Conservation (phyloP, 2,888 invertebrate species). For the Orthosia cruda region DNA sequence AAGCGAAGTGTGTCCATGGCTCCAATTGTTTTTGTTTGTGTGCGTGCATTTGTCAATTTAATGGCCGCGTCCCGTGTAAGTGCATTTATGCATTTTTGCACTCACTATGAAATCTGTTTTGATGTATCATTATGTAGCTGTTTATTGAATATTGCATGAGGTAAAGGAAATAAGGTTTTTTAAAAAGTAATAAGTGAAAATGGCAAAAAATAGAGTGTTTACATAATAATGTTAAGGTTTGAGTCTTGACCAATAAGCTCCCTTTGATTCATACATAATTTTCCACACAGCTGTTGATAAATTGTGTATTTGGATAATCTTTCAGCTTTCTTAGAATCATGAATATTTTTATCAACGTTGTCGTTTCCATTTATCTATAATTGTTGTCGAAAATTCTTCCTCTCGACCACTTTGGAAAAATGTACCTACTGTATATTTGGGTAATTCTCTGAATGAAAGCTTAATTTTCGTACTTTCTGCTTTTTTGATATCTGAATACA, state of each 20-base stretch:
- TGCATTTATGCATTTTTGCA: conserved; percentile 72
- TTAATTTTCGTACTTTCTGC: no score
- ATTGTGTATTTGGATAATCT: no score
- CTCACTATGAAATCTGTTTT: conserved; percentile 55
- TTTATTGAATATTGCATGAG: conserved; percentile 27
- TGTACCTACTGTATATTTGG: no score
- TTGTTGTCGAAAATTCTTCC: no score
- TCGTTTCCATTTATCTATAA: no score
- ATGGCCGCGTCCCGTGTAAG: conserved; percentile 62
- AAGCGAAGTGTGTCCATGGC: conserved; percentile 59
- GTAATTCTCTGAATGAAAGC: no score
- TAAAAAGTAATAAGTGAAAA: not conserved
- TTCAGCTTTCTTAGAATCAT: no score
- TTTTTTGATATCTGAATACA: no score
- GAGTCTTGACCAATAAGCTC: not conserved
- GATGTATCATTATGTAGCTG: conserved; percentile 13
- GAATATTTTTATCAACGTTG: no score
- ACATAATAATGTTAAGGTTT: not conserved
- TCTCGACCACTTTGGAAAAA: no score
- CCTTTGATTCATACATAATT: not conserved
- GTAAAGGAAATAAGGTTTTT: conserved; percentile 17
- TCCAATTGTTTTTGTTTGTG: conserved; percentile 73
- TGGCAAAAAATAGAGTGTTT: not conserved
- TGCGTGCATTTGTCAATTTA: conserved; percentile 80
- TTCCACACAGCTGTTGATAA: no score